Evolutionary conservation across 2,797 vertebrate genomes (phyloP).

Genomic region (Micromesistius poutassou): DNA sequence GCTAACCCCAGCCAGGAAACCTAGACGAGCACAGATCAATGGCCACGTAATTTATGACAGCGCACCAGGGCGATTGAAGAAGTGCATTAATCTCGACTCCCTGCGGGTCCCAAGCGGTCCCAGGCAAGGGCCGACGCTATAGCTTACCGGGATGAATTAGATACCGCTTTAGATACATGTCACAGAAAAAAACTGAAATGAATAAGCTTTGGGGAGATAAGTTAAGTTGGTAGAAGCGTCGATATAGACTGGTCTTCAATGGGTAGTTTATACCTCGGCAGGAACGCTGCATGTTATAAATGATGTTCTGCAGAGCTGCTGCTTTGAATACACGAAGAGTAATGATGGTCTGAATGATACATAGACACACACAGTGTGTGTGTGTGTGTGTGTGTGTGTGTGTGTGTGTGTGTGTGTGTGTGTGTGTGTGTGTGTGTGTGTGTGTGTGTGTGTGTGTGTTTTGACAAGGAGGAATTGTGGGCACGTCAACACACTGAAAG

Average conservation of each 20-base stretch:
- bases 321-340: background rate
- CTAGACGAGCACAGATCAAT: slow-evolving; percentile 70
- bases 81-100: slow-evolving; percentile 59
- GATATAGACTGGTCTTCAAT: background rate
- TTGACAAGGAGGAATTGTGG: background rate
- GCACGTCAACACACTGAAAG: background rate
- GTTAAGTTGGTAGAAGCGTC: background rate
- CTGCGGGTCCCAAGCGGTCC: slow-evolving; percentile 30
- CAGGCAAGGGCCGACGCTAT: slow-evolving; percentile 11
- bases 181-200: slow-evolving; percentile 25
- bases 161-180: slow-evolving; percentile 31
- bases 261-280: background rate
- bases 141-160: slow-evolving; percentile 50
- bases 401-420: no score
- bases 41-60: slow-evolving; percentile 71
- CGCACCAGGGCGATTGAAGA: slow-evolving; percentile 35
- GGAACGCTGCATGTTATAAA: background rate
- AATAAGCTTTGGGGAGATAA: background rate
- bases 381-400: no score
- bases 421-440: no score
- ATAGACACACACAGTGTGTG: background rate
- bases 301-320: background rate
- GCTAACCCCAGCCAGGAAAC: slow-evolving; percentile 46
- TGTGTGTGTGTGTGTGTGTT: no score
- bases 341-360: background rate